These are phyloP conservation scores for Apteryx owenii DNA, from an alignment of 2,113 vertebrate genomes.

Conservation along the genomic window DNA sequence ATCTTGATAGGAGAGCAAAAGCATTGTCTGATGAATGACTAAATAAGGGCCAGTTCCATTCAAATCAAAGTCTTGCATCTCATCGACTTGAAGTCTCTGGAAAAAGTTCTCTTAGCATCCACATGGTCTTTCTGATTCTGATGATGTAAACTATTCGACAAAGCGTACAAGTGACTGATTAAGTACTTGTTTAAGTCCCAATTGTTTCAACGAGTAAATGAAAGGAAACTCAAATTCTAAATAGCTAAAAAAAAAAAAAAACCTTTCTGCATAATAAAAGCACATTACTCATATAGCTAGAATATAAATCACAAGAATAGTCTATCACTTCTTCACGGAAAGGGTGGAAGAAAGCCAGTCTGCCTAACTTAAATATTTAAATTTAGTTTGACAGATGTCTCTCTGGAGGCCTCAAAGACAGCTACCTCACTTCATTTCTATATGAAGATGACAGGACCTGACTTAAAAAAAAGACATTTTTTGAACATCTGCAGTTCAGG, in stretches of 20 bases:
- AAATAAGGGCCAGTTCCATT: neutral
- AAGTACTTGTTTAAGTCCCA: neutral
- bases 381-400: neutral
- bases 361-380: neutral
- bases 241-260: neutral
- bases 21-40: neutral
- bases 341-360: neutral
- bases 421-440: neutral
- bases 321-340: neutral
- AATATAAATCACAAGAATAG: conserved; percentile 13
- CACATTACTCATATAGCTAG: neutral
- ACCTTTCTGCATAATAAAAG: neutral
- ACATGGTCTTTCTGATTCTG: neutral
- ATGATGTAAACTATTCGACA: neutral
- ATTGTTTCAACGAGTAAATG: neutral
- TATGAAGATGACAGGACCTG: neutral
- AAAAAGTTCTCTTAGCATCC: neutral
- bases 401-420: neutral
- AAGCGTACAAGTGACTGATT: neutral
- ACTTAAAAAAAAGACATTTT: neutral
- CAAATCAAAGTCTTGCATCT: neutral
- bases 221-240: neutral
- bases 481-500: neutral
- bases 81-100: neutral
- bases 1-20: neutral